Conservation (phyloP, 2,113 vertebrate species). For the Eolophus roseicapilla region DNA sequence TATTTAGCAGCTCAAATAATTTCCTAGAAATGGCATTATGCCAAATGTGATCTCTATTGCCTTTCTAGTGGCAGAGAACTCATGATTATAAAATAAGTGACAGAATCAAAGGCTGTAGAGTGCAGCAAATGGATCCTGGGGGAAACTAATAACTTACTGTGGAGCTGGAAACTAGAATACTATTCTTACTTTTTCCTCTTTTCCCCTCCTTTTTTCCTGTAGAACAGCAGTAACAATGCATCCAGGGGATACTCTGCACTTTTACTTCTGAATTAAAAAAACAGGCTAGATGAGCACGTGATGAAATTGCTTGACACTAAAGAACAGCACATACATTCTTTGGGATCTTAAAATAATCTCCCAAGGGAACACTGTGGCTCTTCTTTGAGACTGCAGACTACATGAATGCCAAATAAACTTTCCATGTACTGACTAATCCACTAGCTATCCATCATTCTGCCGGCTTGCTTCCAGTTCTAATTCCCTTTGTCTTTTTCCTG, state of each 20-base stretch:
- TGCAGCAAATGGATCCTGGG: not conserved
- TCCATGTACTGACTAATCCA: conserved; percentile 26
- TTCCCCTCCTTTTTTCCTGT: accelerated
- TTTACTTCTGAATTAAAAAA: not conserved
- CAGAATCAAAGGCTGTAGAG: not conserved
- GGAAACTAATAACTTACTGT: not conserved
- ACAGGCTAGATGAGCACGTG: not conserved
- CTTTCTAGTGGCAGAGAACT: not conserved
- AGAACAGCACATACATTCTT: conserved; percentile 12
- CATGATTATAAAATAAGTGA: not conserved
- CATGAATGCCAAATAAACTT: conserved; percentile 26
- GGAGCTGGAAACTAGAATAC: not conserved
- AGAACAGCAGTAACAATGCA: not conserved
- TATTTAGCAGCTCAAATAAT: not conserved
- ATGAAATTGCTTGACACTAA: not conserved
- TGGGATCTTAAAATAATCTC: conserved; percentile 57
- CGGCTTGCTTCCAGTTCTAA: not conserved
- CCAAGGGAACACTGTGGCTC: conserved; percentile 12
- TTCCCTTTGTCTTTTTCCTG: not conserved
- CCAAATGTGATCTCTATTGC: not conserved
- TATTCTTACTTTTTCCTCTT: not conserved
- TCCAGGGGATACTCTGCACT: not conserved
- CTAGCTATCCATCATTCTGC: not conserved
- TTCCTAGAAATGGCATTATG: not conserved
- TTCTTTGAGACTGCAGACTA: not conserved